Evolutionary conservation across 2,888 invertebrate genomes (phyloP), one percentile per base, ranked within the genome.

Genomic region (Melanargia galathea): DNA sequence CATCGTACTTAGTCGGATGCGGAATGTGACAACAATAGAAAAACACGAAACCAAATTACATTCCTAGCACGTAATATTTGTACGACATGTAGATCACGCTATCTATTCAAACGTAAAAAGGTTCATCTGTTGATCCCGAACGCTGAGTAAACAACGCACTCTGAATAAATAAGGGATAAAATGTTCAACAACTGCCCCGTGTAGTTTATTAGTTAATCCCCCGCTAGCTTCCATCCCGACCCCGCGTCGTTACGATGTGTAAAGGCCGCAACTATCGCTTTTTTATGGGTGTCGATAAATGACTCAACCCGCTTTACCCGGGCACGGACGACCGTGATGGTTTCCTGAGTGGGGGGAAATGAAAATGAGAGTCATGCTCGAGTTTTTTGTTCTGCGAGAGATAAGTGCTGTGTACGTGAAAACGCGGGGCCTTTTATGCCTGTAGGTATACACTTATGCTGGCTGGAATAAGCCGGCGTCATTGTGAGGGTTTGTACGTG

Each of bases 271-370:
- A 76, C 78, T 77, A 76, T 76, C 71, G 71, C 63, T 73, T 73
- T 77, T 79, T 80, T 80, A 80, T 74, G 77, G 67, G 69, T 63
- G 66, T 68, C 76, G 74, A 79, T 79, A 81, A 79, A 73, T 66
- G 70, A 66, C 66, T 63, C 57, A 33, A 60, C 65, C 64, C 67
- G 64, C 66, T 56, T 58, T 60, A 0, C 55, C 49, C 59, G 35
- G 60, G 63, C 51, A 49, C 48, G 58, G 62, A 40, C 58, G 60
- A 64, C 66, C 63, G 64, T 68, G 64, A 67, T 63, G 69, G 69
- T 69, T 74, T 74, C 74, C 74, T 71, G 71, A 64, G 66, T 63
- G 54, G 67, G 63, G n/a, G 71, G 66, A 65, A 69, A 67, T 66
- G 66, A 67, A 70, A 69, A 63, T 64, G 70, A 71, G 68, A 70